A percentile compares a stretch with the other conserved stretches of the same genome.
Evolutionary conservation across 2,888 invertebrate species (phyloP).

Genomic region (Calameuta filiformis): DNA sequence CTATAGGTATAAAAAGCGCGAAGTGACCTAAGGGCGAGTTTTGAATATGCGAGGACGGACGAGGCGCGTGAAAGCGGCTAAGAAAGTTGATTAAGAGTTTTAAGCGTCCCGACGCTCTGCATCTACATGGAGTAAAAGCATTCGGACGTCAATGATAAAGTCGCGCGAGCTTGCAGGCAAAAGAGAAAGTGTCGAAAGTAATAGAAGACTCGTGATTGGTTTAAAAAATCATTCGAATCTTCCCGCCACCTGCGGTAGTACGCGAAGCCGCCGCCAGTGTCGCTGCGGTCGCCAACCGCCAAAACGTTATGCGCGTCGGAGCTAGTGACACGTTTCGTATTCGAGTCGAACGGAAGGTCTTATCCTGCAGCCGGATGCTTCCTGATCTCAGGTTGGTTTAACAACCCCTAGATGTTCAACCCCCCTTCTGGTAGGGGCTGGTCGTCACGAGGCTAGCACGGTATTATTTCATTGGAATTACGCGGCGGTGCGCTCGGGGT

Average conservation of each 20-base stretch:
- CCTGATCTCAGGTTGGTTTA: neutral
- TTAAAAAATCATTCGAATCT: neutral
- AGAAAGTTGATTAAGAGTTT: neutral
- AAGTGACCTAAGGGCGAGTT: constrained; percentile 26
- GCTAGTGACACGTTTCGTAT: too few species aligned
- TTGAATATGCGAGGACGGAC: constrained; percentile 27
- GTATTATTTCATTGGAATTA: constrained; percentile 31
- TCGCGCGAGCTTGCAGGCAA: too few species aligned
- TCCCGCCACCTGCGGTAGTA: too few species aligned
- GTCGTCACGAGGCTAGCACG: constrained; percentile 17
- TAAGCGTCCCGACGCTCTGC: too few species aligned
- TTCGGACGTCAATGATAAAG: neutral
- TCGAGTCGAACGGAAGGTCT: too few species aligned
- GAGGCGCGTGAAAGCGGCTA: neutral
- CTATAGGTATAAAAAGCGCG: neutral
- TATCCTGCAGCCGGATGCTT: neutral
- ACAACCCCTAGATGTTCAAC: neutral
- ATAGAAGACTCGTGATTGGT: neutral
- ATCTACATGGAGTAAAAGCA: too few species aligned
- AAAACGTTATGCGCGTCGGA: too few species aligned
- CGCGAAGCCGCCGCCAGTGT: too few species aligned
- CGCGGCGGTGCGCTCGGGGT: constrained; percentile 24
- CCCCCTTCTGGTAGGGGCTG: neutral
- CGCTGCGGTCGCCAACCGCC: too few species aligned
- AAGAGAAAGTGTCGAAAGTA: neutral